phyloP scores from a whole-genome alignment of 30 jellyfish, hydroid and myxozoan genomes.

The Aurelia aurita region DNA sequence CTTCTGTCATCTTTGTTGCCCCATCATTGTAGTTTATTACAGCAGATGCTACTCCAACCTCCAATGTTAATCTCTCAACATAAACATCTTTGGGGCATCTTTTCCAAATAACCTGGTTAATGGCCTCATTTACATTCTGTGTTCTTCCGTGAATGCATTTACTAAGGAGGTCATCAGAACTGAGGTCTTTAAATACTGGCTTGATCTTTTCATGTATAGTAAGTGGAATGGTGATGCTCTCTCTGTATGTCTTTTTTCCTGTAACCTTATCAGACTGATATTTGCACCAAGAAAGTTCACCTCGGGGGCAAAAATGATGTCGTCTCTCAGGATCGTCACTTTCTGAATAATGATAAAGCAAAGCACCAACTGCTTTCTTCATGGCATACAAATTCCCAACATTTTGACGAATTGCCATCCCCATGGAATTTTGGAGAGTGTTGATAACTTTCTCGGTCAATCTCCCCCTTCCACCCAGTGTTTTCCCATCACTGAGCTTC shows the following conservation, averaged over 20 bases:
- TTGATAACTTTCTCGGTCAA: not conserved
- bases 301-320: not conserved
- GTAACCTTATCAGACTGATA: not conserved
- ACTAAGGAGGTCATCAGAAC: not conserved
- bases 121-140: not conserved
- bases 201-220: not conserved
- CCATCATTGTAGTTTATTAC: too few species aligned
- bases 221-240: not conserved
- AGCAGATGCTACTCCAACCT: too few species aligned
- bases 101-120: not conserved
- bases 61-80: too few species aligned
- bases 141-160: not conserved
- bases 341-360: not conserved
- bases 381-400: not conserved
- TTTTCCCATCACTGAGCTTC: not conserved
- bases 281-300: slow-evolving; percentile 2
- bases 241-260: not conserved
- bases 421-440: not conserved
- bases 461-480: slow-evolving; percentile 1
- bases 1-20: too few species aligned
- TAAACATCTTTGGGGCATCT: too few species aligned
- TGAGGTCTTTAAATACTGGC: not conserved
- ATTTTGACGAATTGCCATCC: not conserved
- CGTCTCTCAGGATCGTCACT: not conserved
- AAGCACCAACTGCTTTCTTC: not conserved